Base-by-base conservation (phyloP, 2,888 invertebrate genomes). In the Zygothrica quintamaculata region DNA sequence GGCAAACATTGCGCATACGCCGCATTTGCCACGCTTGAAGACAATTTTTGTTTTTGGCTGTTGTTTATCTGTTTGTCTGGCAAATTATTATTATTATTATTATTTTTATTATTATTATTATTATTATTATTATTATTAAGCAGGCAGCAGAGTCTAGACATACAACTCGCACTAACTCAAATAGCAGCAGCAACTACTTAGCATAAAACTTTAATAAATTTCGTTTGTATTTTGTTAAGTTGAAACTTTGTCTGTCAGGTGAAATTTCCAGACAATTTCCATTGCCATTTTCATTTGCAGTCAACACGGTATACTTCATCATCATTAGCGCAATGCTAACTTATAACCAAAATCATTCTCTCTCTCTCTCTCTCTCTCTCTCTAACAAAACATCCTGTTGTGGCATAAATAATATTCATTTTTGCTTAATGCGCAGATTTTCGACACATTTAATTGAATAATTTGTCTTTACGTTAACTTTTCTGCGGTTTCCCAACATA, bases 101-200 rank as follows among this genome's bases (percentile, higher is more conserved):
- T n/a, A n/a, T n/a, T n/a, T n/a, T n/a, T n/a, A n/a, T n/a, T n/a
- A n/a, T n/a, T n/a, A n/a, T n/a, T n/a, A n/a, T n/a, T n/a, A n/a
- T n/a, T n/a, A n/a, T n/a, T n/a, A n/a, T n/a, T n/a, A n/a, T n/a
- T n/a, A n/a, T n/a, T 77, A 77, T 68, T 75, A 82, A 70, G 80
- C 75, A 75, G 75, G 79, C 66, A 77, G 61, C 74, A 50, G n/a
- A 50, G 84, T 84, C 80, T 84, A 80, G 80, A 84, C 84, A 42
- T 11, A n/a, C n/a, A n/a, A n/a, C n/a, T 46, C 31, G 13, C 57
- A 25, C 40, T 16, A 34, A 13, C 46, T 36, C 25, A 11, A n/a
- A 6, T 0, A 18, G n/a, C 40, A 42, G 16, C 44, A 16, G 33
- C 56, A 25, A n/a, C 8, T 40, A 31, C 55, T 43, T 60, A 43